phyloP scores from a whole-genome alignment of 2,888 invertebrate genomes.

The Erebia epiphron region DNA sequence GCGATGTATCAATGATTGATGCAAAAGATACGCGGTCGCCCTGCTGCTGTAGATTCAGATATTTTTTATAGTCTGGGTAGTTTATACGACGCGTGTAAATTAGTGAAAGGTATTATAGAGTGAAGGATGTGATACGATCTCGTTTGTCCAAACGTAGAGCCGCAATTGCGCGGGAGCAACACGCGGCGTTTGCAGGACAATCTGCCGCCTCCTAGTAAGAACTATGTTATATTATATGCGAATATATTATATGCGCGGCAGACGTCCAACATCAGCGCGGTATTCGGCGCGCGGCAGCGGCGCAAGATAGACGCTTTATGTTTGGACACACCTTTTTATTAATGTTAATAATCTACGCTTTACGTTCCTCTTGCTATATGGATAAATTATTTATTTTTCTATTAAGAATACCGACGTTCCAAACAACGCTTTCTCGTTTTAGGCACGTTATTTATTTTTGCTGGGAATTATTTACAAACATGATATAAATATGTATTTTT shows the following conservation, averaged over 20 bases:
- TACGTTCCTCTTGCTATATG: slow-evolving; percentile 1
- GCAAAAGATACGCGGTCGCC: too few relatives aligned
- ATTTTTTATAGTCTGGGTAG: not conserved
- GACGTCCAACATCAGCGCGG: too few relatives aligned
- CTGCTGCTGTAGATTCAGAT: not conserved
- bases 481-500: slow-evolving; percentile 4
- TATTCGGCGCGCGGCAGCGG: too few relatives aligned
- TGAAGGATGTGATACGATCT: not conserved
- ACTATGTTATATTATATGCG: too few relatives aligned
- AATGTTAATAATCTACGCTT: not conserved
- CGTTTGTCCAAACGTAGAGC: too few relatives aligned
- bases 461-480: not conserved
- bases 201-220: too few relatives aligned
- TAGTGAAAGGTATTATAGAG: not conserved
- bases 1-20: too few relatives aligned
- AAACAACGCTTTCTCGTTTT: slow-evolving; percentile 24
- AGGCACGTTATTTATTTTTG: not conserved
- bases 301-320: too few relatives aligned
- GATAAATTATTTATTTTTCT: slow-evolving; percentile 17
- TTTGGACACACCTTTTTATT: not conserved
- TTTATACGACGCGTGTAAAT: not conserved
- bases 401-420: slow-evolving; percentile 26
- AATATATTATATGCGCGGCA: too few relatives aligned
- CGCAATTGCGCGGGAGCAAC: too few relatives aligned
- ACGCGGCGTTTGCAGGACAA: too few relatives aligned